Base-by-base conservation (phyloP, 2,888 invertebrate species). In the Catocala fraxini region DNA sequence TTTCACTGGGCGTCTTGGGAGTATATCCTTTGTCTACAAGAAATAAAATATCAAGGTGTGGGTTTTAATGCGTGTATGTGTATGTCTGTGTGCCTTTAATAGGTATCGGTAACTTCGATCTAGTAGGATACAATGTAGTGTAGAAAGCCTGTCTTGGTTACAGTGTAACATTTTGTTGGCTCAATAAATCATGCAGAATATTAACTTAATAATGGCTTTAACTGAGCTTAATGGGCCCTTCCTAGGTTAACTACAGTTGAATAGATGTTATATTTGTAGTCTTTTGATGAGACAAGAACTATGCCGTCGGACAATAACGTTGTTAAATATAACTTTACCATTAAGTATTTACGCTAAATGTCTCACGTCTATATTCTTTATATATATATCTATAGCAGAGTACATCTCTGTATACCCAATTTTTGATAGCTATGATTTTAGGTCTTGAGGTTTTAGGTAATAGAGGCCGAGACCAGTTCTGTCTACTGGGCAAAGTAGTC, bases 1-100 rank as follows among this genome's bases (percentile, higher is more conserved):
- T 84, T 92, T 81, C 79, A 53, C 33, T 68, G 57, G 56, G 63
- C 65, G 68, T 49, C 45, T 52, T 51, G 68, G 58, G 63, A 68
- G 66, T 65, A 63, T 57, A 62, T 77, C 77, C 77, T 77, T 77
- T 77, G 77, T 77, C 73, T 77, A 62, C 61, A 57, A 48, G 58
- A 64, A 63, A 69, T 75, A 61, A 52, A n/a, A 66, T 62, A 69
- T 63, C 34, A 58, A 71, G 68, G 68, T 68, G 65, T 55, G 39
- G 10, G 58, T 56, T 52, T 51, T 51, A 49, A 33, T 68, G 51
- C 33, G 56, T 57, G 47, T 56, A 9, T 39, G 35, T 15, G 54
- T 55, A 55, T 7, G 9, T 12, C n/a, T 5, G 51, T 54, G 51
- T 46, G 25, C 12, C 9, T 13, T 2, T 52, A 42, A 15, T n/a